phyloP scores from a whole-genome alignment of 1,140 invertebrate genomes.

The Delia radicum region DNA sequence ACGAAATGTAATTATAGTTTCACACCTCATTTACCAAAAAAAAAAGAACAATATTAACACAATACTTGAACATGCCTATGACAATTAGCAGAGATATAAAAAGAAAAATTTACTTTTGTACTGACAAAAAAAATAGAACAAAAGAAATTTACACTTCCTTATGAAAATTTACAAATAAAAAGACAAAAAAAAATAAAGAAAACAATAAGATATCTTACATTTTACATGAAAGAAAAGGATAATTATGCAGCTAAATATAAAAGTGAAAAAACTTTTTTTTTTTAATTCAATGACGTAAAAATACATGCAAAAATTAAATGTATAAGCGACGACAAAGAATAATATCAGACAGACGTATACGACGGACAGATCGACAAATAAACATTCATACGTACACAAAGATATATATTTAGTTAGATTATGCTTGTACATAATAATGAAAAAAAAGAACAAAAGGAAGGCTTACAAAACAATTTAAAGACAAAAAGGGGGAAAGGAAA shows the following conservation, averaged over 20 bases:
- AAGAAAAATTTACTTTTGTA: neutral
- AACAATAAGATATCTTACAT: neutral
- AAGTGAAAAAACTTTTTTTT: neutral
- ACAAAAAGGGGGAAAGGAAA: neutral
- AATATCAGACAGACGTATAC: neutral
- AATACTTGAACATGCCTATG: neutral
- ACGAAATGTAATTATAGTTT: neutral
- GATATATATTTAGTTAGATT: neutral
- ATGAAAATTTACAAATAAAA: neutral
- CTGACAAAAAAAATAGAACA: neutral
- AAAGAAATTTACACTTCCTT: conserved; percentile 4
- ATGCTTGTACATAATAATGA: neutral
- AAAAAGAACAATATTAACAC: neutral
- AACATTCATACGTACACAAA: neutral
- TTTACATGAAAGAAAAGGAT: neutral
- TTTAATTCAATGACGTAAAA: conserved; percentile 21
- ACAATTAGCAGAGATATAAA: neutral
- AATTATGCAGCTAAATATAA: neutral
- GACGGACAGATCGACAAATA: neutral
- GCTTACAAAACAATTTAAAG: neutral
- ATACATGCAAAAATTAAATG: conserved; percentile 9
- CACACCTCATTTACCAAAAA: neutral
- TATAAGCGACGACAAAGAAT: neutral
- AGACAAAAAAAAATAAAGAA: neutral
- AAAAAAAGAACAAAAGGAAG: neutral